Percentiles rank a stretch among this genome's conserved stretches.
phyloP scores from a whole-genome alignment of 2,888 invertebrate genomes.

The Rhingia rostrata region DNA sequence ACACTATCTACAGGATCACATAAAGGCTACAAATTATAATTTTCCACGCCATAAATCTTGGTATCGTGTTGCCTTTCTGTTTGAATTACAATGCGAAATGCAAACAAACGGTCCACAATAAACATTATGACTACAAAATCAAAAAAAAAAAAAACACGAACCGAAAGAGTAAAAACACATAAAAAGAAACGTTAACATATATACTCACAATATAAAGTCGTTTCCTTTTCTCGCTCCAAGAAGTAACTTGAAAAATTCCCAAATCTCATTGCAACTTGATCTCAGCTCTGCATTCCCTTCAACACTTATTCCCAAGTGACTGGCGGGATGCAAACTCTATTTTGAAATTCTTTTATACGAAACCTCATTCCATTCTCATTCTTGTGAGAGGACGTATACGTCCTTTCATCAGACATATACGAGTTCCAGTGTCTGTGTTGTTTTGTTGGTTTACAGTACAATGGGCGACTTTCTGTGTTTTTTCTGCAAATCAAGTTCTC shows the following conservation, averaged over 20 bases:
- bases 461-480: background rate
- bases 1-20: constrained; percentile 46
- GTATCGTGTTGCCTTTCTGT: constrained; percentile 51
- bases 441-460: constrained; percentile 16
- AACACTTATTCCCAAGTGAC: constrained; percentile 64
- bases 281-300: constrained; percentile 45
- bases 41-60: constrained; percentile 68
- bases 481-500: constrained; percentile 46
- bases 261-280: constrained; percentile 69
- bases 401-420: constrained; percentile 35
- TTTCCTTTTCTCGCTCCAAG: constrained; percentile 24
- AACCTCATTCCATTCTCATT: constrained; percentile 6
- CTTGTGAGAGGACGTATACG: background rate
- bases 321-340: constrained; percentile 50
- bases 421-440: constrained; percentile 10
- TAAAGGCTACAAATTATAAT: constrained; percentile 70
- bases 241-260: constrained; percentile 64
- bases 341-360: constrained; percentile 50
- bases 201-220: constrained; percentile 21
- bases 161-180: constrained; percentile 3
- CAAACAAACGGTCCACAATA: constrained; percentile 55
- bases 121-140: constrained; percentile 28
- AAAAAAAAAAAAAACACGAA: constrained; percentile 2
- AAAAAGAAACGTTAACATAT: background rate
- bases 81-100: constrained; percentile 67